Evolutionary conservation across 2,888 invertebrate species (phyloP), one percentile per base, ranked within the genome.

Genomic region (Pimpla rufipes): DNA sequence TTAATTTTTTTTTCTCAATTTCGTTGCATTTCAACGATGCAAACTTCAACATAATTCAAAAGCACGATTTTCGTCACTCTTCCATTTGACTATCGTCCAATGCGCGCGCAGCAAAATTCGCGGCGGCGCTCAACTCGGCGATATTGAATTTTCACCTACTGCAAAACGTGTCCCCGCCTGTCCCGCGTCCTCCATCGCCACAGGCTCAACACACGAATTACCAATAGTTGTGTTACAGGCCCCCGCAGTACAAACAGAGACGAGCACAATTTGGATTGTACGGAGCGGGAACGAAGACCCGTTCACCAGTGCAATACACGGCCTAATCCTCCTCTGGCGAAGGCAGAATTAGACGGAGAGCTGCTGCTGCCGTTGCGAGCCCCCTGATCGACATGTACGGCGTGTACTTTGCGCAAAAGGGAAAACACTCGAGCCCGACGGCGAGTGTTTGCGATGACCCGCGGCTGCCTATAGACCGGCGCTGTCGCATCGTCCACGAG

Each of bases 381-480:
- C 52, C 42, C 13, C 40, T 16, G 52, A 47, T 29, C 29, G 29
- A 29, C 29, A 29, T 29, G 40, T 29, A 6, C 13, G 29, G 64
- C 80, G 52, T 73, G 79, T 77, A 59, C 77, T 62, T 40, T 42
- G 77, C 67, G 5, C 21, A 70, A 70, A 71, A 76, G 57, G 47
- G 62, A 78, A 78, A 73, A 57, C 55, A 77, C 83, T 78, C 57
- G 73, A 78, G 74, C 55, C 55, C 77, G 80, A 80, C 71, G 42
- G 70, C 10, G 80, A 80, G 77, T 80, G 77, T 83, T 83, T 83
- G 83, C 73, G 59, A 83, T 80, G 80, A 80, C 77, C 83, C 52
- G 80, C 80, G 62, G 52, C 52, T 55, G 47, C 77, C 68, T 57
- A 57, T 64, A 18, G 23, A 21, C 47, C 29, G 47, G 29, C 47